Conservation (phyloP, 2,113 vertebrate species). For the Peromyscus polionotus region DNA sequence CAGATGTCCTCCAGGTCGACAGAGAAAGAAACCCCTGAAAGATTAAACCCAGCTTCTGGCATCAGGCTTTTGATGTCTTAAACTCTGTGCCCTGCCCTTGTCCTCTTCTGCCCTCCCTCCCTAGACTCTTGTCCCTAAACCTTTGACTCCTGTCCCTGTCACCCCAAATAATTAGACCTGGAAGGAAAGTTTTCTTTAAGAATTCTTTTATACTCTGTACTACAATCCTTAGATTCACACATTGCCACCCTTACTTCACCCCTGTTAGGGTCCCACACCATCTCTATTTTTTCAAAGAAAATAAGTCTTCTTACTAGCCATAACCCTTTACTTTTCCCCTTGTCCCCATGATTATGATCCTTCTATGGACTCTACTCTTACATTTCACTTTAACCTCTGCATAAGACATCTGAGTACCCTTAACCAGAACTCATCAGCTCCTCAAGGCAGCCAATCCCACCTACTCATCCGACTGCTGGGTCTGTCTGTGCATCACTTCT, state of each 20-base stretch:
- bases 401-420: no score
- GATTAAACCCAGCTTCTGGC: slow-evolving; percentile 81
- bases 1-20: slow-evolving; percentile 90
- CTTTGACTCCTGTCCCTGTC: background rate
- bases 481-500: background rate
- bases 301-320: background rate
- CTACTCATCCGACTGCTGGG: background rate
- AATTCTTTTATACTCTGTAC: background rate
- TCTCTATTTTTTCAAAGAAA: background rate
- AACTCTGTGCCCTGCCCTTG: background rate
- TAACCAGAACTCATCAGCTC: background rate
- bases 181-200: background rate
- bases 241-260: no score
- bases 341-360: background rate
- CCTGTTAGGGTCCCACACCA: background rate
- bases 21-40: slow-evolving; percentile 81
- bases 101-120: background rate
- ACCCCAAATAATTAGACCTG: background rate
- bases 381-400: no score
- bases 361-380: background rate
- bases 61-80: slow-evolving; percentile 49
- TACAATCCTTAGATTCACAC: background rate
- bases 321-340: fast-evolving
- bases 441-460: no score
- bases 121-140: background rate